These are phyloP conservation scores for Engystomops pustulosus DNA, from an alignment of 2,113 vertebrate genomes.

Conservation along the genomic window DNA sequence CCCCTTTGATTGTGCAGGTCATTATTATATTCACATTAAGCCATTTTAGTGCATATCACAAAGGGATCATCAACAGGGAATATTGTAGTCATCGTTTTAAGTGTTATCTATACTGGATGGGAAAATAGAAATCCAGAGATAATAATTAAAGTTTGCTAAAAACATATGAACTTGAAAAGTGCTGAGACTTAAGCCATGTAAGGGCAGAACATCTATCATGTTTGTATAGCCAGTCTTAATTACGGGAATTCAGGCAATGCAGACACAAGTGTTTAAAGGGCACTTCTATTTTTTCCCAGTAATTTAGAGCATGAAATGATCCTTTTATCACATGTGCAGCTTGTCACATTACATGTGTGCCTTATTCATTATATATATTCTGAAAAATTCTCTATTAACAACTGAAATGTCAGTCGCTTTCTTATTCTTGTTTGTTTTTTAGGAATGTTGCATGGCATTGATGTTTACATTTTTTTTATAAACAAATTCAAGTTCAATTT, in stretches of 20 bases:
- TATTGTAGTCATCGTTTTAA: not conserved
- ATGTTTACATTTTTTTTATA: no score
- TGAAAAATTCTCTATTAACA: conserved; percentile 15
- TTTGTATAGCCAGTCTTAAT: conserved; percentile 17
- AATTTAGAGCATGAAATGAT: conserved; percentile 22
- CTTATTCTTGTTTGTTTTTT: not conserved
- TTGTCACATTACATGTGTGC: conserved; percentile 20
- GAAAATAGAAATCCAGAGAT: not conserved
- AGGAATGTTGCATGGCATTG: no score
- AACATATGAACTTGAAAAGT: not conserved
- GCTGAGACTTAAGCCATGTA: conserved; percentile 14
- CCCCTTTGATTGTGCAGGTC: not conserved
- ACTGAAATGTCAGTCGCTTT: conserved; percentile 4
- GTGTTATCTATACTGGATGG: conserved; percentile 6
- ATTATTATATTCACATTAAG: not conserved
- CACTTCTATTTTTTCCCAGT: conserved; percentile 17
- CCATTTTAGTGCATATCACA: not conserved
- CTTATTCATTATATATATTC: conserved; percentile 3
- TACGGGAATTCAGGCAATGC: conserved; percentile 20
- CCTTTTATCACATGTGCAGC: conserved; percentile 27
- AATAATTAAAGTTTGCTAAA: conserved; percentile 32
- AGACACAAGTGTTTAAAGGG: conserved; percentile 10
- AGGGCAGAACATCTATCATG: conserved; percentile 45
- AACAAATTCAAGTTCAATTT: no score
- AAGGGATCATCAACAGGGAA: not conserved